Percentiles rank a stretch among this genome's conserved stretches.
Evolutionary conservation across 2,113 vertebrate genomes (phyloP).

Genomic region (Ceyx margarethae): DNA sequence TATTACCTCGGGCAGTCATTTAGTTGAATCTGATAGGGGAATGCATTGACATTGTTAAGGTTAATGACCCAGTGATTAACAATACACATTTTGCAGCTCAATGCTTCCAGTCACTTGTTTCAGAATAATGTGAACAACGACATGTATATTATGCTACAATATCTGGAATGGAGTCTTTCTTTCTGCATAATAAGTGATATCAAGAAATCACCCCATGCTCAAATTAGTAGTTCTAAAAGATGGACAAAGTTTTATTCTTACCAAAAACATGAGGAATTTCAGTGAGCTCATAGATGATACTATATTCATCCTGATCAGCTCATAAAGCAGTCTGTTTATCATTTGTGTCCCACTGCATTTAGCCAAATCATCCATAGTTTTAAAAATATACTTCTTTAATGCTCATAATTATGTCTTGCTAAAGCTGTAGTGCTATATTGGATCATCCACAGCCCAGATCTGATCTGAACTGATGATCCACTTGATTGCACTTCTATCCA

Average conservation of each 20-base stretch:
- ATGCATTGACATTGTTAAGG: slow-evolving; percentile 81
- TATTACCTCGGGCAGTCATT: slow-evolving; percentile 73
- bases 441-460: not conserved
- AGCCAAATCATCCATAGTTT: slow-evolving; percentile 1
- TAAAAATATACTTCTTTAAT: not conserved
- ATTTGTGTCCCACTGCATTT: slow-evolving; percentile 8
- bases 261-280: not conserved
- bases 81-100: slow-evolving; percentile 73
- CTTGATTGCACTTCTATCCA: not conserved
- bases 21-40: slow-evolving; percentile 68
- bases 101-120: slow-evolving; percentile 66
- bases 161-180: not conserved
- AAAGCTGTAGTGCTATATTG: not conserved
- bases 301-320: slow-evolving; percentile 35
- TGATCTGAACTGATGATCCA: not conserved
- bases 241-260: not conserved
- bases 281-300: not conserved
- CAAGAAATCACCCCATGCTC: not conserved
- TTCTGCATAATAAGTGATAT: slow-evolving; percentile 18
- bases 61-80: slow-evolving; percentile 80
- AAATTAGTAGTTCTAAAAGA: not conserved
- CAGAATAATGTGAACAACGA: slow-evolving; percentile 43
- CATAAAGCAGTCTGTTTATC: not conserved
- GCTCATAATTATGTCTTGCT: not conserved
- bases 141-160: slow-evolving; percentile 22